Conservation (phyloP, 1,140 invertebrate genomes). For the Hylaeus anthracinus region DNA sequence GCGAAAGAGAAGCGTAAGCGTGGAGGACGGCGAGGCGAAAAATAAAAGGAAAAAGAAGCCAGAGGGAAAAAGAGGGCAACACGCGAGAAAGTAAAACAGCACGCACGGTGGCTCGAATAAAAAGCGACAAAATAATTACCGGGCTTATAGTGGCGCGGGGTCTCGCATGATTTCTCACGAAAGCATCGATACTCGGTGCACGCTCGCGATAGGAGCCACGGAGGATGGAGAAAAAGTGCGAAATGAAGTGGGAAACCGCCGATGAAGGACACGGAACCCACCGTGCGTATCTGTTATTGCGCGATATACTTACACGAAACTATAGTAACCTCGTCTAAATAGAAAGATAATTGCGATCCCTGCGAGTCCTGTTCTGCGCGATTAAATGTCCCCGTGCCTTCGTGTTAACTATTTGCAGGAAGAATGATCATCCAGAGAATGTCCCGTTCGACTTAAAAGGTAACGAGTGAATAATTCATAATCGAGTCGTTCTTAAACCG, state of each 20-base stretch:
- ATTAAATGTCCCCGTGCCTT: background rate
- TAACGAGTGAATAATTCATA: too few species aligned
- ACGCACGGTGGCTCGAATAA: slow-evolving; percentile 35
- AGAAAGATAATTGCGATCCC: slow-evolving; percentile 16
- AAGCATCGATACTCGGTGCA: slow-evolving; percentile 29
- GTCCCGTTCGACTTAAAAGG: too few species aligned
- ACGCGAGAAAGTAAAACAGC: slow-evolving; percentile 9
- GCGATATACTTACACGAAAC: background rate
- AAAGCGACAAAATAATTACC: slow-evolving; percentile 53
- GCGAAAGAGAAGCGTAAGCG: background rate
- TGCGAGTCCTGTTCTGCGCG: background rate
- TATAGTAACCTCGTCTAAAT: slow-evolving; percentile 21
- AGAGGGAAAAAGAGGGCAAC: background rate
- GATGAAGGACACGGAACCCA: background rate
- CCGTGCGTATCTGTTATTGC: slow-evolving; percentile 22
- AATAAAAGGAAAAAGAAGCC: too few species aligned
- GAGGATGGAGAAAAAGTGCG: too few species aligned
- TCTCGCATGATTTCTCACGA: slow-evolving; percentile 56
- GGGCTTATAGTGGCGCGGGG: slow-evolving; percentile 41
- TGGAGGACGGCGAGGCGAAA: too few species aligned
- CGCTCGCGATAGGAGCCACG: background rate
- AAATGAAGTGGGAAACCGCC: background rate
- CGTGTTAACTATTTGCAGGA: background rate
- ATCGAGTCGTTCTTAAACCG: too few species aligned
- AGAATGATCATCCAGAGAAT: too few species aligned